A percentile compares a stretch with the other conserved stretches of the same genome.
These are phyloP conservation scores for Lasioglossum vierecki DNA, from an alignment of 2,888 invertebrate species.

Conservation along the genomic window DNA sequence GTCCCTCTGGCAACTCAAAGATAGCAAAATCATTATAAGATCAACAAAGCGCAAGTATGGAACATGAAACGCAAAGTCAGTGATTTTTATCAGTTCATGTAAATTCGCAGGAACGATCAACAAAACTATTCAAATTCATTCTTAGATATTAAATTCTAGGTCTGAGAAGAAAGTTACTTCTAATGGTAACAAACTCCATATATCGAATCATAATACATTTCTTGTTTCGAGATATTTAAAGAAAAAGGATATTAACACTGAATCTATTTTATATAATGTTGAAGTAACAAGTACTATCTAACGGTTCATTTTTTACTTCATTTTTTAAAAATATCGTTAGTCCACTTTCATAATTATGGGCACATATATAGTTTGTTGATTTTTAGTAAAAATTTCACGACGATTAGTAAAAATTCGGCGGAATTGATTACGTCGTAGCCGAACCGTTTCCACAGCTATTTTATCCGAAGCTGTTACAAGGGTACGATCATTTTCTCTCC, in stretches of 20 bases:
- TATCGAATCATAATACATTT: too few relatives aligned
- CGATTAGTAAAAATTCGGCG: background rate
- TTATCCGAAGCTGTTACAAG: background rate
- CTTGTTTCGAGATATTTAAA: too few relatives aligned
- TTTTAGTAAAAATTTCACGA: background rate
- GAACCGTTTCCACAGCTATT: background rate
- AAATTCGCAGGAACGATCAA: background rate
- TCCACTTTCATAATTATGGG: too few relatives aligned
- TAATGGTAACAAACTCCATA: background rate
- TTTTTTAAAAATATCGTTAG: too few relatives aligned
- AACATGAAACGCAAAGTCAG: background rate
- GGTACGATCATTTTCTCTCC: background rate
- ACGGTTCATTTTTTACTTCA: too few relatives aligned
- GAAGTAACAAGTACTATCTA: too few relatives aligned
- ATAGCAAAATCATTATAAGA: background rate
- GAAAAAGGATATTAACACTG: too few relatives aligned
- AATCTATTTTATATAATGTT: too few relatives aligned
- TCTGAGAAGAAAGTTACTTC: background rate
- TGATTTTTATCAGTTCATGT: background rate
- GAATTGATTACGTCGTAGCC: background rate
- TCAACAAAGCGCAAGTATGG: background rate
- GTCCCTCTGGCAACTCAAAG: background rate
- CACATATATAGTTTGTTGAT: background rate
- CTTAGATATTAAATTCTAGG: background rate
- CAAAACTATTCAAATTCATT: background rate